Conservation (phyloP, 1,140 invertebrate species). For the Calephelis virginiensis region DNA sequence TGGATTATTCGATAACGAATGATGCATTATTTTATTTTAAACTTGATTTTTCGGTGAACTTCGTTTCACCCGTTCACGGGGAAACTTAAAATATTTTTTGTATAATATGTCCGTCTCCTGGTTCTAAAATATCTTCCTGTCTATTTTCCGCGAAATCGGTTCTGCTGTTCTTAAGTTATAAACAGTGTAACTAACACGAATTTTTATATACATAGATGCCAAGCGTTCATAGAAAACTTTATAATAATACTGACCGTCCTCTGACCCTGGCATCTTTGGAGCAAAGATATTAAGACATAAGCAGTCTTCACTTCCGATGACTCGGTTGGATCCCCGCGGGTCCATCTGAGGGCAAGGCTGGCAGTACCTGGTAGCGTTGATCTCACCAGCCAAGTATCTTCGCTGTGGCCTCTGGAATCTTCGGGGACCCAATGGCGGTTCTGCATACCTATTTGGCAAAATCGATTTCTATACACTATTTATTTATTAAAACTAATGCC, state of each 20-base stretch:
- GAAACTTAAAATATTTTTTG: too few relatives aligned
- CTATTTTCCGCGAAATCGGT: too few relatives aligned
- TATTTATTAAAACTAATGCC: not conserved
- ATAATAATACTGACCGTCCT: slow-evolving; percentile 45
- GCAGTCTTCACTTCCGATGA: slow-evolving; percentile 86
- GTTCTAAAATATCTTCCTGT: too few relatives aligned
- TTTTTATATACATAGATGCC: too few relatives aligned
- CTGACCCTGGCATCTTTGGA: slow-evolving; percentile 80
- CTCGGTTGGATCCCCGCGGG: slow-evolving; percentile 39
- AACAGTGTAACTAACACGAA: too few relatives aligned
- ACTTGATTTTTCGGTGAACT: too few relatives aligned
- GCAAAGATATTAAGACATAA: slow-evolving; percentile 88
- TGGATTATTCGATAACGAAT: too few relatives aligned
- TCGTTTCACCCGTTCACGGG: too few relatives aligned
- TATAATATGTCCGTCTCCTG: too few relatives aligned
- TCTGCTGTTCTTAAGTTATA: too few relatives aligned
- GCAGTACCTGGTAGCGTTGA: slow-evolving; percentile 76
- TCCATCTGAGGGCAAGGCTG: slow-evolving; percentile 80
- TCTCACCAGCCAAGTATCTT: slow-evolving; percentile 75
- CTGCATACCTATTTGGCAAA: slow-evolving; percentile 79
- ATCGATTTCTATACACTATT: not conserved
- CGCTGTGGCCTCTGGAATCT: slow-evolving; percentile 81
- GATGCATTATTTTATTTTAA: too few relatives aligned
- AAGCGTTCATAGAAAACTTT: not conserved
- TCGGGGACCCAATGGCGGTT: slow-evolving; percentile 82